These are phyloP conservation scores for Atrina japonica DNA, from an alignment of 2,888 invertebrate genomes.

Conservation along the genomic window DNA sequence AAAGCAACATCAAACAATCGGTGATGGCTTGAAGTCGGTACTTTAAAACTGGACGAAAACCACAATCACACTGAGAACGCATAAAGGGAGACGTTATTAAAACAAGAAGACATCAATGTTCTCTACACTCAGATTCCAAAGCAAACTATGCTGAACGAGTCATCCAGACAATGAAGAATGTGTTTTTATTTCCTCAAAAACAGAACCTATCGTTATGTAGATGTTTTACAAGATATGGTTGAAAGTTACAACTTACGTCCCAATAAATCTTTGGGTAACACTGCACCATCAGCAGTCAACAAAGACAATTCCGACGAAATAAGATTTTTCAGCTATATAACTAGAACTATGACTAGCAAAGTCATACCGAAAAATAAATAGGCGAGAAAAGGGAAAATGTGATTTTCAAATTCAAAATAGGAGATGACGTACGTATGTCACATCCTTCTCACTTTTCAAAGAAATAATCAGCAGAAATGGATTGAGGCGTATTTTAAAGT, in stretches of 20 bases:
- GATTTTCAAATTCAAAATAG: no score
- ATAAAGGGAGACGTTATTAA: conserved; percentile 35
- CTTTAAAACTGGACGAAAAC: conserved; percentile 26
- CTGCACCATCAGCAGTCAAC: conserved; percentile 5
- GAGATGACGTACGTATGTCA: conserved; percentile 24
- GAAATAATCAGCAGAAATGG: conserved; percentile 41
- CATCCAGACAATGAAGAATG: conserved; percentile 20
- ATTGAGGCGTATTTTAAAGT: conserved; percentile 27
- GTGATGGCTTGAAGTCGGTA: conserved; percentile 1
- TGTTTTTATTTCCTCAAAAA: conserved; percentile 28
- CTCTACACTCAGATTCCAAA: no score
- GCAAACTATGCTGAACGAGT: conserved; percentile 34
- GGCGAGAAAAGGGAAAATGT: not conserved
- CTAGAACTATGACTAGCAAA: not conserved
- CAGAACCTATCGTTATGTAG: conserved; percentile 18
- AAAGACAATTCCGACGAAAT: conserved; percentile 27
- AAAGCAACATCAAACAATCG: conserved; percentile 12
- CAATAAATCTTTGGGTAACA: conserved; percentile 8
- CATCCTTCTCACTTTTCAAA: conserved; percentile 35
- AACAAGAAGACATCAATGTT: conserved; percentile 7
- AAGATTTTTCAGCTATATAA: conserved; percentile 1
- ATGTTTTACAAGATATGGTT: no score
- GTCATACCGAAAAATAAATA: not conserved
- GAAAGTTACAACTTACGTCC: conserved; percentile 24
- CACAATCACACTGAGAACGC: conserved; percentile 25